Base-by-base conservation (phyloP, 2,888 invertebrate species). In the Bimastos eiseni region DNA sequence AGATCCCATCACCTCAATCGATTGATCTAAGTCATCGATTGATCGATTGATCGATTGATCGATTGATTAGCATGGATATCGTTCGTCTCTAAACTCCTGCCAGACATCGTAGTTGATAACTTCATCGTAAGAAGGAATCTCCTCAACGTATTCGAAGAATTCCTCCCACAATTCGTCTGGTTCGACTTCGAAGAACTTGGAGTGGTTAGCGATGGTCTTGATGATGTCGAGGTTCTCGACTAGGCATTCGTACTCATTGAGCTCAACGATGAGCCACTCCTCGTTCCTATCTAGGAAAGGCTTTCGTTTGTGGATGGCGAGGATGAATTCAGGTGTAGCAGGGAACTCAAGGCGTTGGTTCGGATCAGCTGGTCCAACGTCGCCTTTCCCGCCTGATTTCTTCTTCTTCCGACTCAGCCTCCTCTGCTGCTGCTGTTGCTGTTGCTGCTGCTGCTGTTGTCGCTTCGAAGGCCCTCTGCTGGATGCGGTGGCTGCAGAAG, bases 141-240 rank as follows among this genome's bases (percentile, higher is more conserved):
- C 92, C n/a, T 93, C 93, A 33, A 93, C 92, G 83, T 91, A 93
- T 89, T 93, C 92, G 86, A 93, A 93, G 91, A 93, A 93, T 90
- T 93, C 93, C 70, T 93, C 92, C 90, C 92, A 90, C 89, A 93
- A 89, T 86, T 93, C 93, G 33, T 91, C 91, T 11, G 93, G 93
- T 83, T 93, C 93, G 3, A 93, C 91, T 89, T 93, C 93, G 90
- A 93, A 93, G 91, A 93, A 93, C 90, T 93, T 92, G 34, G 93
- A 93, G 90, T 92, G 92, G 86, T 92, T 92, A 21, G 93, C 93
- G 36, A 93, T 92, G 33, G 91, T 89, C 44, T 92, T 90, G 30
- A 92, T 89, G 89, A 92, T 92, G 83, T 92, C 91, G 44, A 92
- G 37, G 86, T 88, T 93, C n/a, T 93, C 92, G 30, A 93, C 91